Evolutionary conservation across 2,888 invertebrate genomes (phyloP).

Genomic region (Plagodis dolabraria): DNA sequence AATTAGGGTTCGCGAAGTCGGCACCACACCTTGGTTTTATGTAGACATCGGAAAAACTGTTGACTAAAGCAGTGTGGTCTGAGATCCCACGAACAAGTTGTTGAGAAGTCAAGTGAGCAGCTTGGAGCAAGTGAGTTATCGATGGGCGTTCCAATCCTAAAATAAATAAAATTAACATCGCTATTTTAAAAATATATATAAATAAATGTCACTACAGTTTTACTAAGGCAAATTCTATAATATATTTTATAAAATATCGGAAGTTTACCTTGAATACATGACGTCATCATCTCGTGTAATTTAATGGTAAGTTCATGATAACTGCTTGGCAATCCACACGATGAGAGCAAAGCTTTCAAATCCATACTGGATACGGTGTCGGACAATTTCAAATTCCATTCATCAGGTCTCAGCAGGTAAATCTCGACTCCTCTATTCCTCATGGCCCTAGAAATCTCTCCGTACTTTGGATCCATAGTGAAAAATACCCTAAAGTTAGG

Average conservation of each 20-base stretch:
- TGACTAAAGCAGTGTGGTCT: slow-evolving; percentile 80
- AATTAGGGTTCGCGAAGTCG: slow-evolving; percentile 64
- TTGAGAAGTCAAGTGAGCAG: slow-evolving; percentile 86
- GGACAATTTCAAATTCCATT: slow-evolving; percentile 57
- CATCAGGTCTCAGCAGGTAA: slow-evolving; percentile 66
- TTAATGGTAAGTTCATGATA: slow-evolving; percentile 66
- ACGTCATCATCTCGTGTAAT: slow-evolving; percentile 72
- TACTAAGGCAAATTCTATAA: too few species aligned
- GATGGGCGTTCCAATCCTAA: slow-evolving; percentile 86
- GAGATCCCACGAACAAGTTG: slow-evolving; percentile 86
- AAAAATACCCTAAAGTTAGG: slow-evolving; percentile 96
- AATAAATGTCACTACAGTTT: not conserved
- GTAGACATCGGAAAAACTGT: slow-evolving; percentile 88
- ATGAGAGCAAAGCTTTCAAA: slow-evolving; percentile 69
- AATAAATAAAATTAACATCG: not conserved
- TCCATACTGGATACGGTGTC: slow-evolving; percentile 73
- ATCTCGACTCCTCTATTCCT: slow-evolving; percentile 98
- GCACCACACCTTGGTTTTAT: slow-evolving; percentile 81
- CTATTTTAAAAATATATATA: not conserved
- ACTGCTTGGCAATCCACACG: slow-evolving; percentile 66
- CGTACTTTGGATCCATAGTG: slow-evolving; percentile 97
- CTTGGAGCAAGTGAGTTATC: slow-evolving; percentile 87
- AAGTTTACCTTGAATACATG: slow-evolving; percentile 71
- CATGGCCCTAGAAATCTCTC: slow-evolving; percentile 99
- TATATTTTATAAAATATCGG: too few species aligned